These are phyloP conservation scores for Neolamprologus brichardi DNA, from an alignment of 2,113 vertebrate species.

Conservation along the genomic window DNA sequence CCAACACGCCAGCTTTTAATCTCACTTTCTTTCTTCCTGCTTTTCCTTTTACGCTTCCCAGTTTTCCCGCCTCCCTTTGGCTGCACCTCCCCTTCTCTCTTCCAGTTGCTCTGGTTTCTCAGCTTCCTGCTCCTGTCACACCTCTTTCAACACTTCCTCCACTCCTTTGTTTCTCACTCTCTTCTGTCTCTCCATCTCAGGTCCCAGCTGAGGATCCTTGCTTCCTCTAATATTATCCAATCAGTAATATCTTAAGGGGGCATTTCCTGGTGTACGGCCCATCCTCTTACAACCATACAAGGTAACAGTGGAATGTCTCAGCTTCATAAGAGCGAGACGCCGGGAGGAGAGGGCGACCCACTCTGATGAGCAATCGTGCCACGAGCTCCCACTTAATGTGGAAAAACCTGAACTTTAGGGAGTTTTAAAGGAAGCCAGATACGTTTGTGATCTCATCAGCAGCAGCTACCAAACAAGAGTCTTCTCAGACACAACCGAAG, in stretches of 20 bases:
- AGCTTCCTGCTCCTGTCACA: neutral
- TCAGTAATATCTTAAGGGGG: slow-evolving; percentile 65
- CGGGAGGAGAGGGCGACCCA: neutral
- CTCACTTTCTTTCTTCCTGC: neutral
- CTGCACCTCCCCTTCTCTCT: neutral
- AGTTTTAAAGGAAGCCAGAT: neutral
- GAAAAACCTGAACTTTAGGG: neutral
- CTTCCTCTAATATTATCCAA: slow-evolving; percentile 71
- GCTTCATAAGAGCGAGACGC: slow-evolving; percentile 59
- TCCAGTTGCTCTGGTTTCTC: neutral
- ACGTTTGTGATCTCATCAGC: neutral
- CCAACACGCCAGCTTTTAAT: neutral
- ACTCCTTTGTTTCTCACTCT: neutral
- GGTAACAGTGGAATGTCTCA: slow-evolving; percentile 79
- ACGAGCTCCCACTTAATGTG: neutral
- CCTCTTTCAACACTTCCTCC: neutral
- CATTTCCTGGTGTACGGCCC: slow-evolving; percentile 68
- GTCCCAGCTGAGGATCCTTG: slow-evolving; percentile 70
- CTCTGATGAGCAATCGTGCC: neutral
- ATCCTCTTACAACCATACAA: slow-evolving; percentile 84
- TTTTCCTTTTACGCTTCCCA: neutral
- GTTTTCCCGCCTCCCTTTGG: neutral
- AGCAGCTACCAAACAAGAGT: neutral
- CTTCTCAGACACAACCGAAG: too few species aligned
- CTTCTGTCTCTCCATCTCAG: neutral